phyloP scores from a whole-genome alignment of 2,113 vertebrate genomes.

The Scortum barcoo region DNA sequence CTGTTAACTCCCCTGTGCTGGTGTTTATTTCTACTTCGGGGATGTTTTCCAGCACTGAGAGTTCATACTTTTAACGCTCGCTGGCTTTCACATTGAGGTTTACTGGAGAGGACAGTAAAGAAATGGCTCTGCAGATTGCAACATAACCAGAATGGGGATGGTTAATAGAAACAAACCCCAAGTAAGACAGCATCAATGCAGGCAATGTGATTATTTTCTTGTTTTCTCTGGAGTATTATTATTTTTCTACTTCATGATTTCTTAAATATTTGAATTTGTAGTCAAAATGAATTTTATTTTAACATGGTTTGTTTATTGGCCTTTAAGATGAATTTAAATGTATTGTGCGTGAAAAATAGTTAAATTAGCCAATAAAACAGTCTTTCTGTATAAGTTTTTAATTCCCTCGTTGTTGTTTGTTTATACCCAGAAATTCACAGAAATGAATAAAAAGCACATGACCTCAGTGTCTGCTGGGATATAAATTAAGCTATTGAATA shows the following conservation, averaged over 20 bases:
- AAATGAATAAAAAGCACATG: not conserved
- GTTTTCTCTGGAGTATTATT: not conserved
- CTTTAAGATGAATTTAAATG: not conserved
- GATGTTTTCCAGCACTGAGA: not conserved
- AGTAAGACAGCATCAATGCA: not conserved
- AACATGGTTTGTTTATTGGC: not conserved
- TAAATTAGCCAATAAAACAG: not conserved
- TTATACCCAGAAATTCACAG: not conserved
- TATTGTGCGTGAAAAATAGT: not conserved
- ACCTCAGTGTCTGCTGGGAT: not conserved
- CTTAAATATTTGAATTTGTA: not conserved
- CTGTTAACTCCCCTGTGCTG: slow-evolving; percentile 10
- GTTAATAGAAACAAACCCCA: not conserved
- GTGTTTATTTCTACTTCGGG: not conserved
- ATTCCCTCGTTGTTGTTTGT: not conserved
- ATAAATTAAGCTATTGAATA: not conserved
- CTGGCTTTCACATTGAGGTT: slow-evolving; percentile 2
- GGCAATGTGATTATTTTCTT: slow-evolving; percentile 5
- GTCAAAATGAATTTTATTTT: not conserved
- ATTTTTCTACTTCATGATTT: not conserved
- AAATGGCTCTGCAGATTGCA: slow-evolving; percentile 14
- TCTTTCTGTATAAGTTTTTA: not conserved
- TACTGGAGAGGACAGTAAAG: slow-evolving; percentile 1
- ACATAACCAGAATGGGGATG: not conserved
- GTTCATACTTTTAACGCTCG: not conserved